Base-by-base conservation (phyloP, 2,888 invertebrate species). In the Philopedon plagiatum region DNA sequence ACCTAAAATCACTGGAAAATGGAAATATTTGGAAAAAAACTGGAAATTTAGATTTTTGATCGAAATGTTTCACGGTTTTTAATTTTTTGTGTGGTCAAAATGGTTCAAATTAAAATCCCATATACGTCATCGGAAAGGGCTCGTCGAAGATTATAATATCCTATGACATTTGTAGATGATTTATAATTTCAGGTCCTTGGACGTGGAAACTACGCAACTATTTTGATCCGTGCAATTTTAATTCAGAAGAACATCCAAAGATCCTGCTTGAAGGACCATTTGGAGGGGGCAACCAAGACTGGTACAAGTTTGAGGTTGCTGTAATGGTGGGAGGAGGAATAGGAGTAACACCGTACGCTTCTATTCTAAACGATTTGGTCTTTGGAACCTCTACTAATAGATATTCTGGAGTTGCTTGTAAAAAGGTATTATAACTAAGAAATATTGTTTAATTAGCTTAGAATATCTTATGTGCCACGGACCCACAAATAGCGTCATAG, bases 291-390 rank as follows among this genome's bases (percentile, higher is more conserved):
- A 98, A 98, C 86, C 98, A 98, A 84, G 97, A 97, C 86, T 97
- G 97, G 97, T 97, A 97, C 87, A 98, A 98, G 85, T 98, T 98
- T 82, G 97, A 97, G 84, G 97, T 98, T 8, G 98, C 98, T 0
- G 96, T 98, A 9, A 97, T 98, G 97, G 97, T 98, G 2, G 98
- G 98, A 0, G 98, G 97, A 21, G 98, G 98, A 7, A 98, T 98
- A 77, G 98, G 98, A 0, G 98, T 98, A 0, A 98, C 98, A 0
- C 98, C 98, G 0, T 98, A 98, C 82, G 98, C 98, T 0, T 98
- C 98, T 4, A 98, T 98, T 78, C 89, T 98, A 62, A 97, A 97
- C 83, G 98, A 98, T 85, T 90, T 98, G 71, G 98, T 97, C 0
- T 97, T 97, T 84, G 97, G 97, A 11, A 97, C 97, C 0, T 97